These are phyloP conservation scores for Siphonodentalium dalli DNA, from an alignment of 2,888 invertebrate genomes.

Conservation along the genomic window DNA sequence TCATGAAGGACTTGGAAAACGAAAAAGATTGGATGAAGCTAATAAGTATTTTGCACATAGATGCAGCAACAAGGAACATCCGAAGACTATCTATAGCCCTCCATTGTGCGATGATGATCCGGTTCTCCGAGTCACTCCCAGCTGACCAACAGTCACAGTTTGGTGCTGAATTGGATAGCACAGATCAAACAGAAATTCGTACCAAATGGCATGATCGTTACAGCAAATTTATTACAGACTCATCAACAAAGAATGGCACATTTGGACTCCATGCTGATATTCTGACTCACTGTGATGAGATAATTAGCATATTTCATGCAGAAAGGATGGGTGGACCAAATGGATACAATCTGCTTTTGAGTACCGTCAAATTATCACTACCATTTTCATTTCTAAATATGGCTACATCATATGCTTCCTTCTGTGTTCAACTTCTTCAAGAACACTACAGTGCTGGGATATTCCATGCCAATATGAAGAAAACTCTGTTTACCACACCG, in stretches of 20 bases:
- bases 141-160: neutral
- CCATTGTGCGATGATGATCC: constrained; percentile 12
- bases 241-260: constrained; percentile 2
- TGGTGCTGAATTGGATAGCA: constrained; percentile 4
- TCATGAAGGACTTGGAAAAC: constrained; percentile 20
- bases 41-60: constrained; percentile 19
- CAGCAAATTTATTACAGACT: constrained; percentile 4
- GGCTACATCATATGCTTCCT: constrained; percentile 26
- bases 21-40: constrained; percentile 23
- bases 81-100: constrained; percentile 2
- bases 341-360: constrained; percentile 13
- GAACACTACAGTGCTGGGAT: constrained; percentile 13
- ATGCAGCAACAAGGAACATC: constrained; percentile 15
- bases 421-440: constrained; percentile 13
- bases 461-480: constrained; percentile 21
- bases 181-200: neutral
- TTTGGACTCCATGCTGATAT: constrained; percentile 17
- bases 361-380: constrained; percentile 21
- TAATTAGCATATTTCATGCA: constrained; percentile 18
- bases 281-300: constrained; percentile 23
- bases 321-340: constrained; percentile 20
- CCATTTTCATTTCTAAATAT: constrained; percentile 31
- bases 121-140: constrained; percentile 3
- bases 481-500: constrained; percentile 17
- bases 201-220: constrained; percentile 12